Evolutionary conservation across 2,888 invertebrate genomes (phyloP), one percentile per base, ranked within the genome.

Genomic region (Nemotelus nigrinus): DNA sequence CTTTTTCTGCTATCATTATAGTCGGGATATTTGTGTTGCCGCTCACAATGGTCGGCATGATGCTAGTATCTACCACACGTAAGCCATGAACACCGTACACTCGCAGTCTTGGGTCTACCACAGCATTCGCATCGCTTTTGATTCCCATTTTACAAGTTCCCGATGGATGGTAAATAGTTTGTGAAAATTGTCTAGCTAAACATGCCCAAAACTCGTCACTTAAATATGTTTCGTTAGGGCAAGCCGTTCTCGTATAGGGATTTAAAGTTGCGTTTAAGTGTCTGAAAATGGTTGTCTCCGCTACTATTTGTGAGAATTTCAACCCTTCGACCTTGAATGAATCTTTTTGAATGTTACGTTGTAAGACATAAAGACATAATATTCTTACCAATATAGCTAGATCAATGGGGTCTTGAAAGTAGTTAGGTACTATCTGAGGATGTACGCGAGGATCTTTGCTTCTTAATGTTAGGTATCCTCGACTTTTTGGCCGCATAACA

Each of bases 391-490:
- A 86, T 76, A 91, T 86, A 81, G 91, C 89, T 43, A 95, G 84
- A 84, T 97, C 97, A 53, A 90, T 86, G 0, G 92, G 92, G 82
- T 94, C 90, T 0, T 90, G 86, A 82, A 92, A 93, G 85, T 98
- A 98, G 85, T 97, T 96, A 0, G 98, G 94, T 85, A 94, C 93
- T 79, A 98, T 95, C n/a, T 91, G 85, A 0, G 97, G 96, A 81
- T 93, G 91, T 0, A 92, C 89, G 76, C 89, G 88, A 0, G 96
- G 93, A 84, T 94, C 90, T 0, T 88, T 88, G 68, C 93, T 92
- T 81, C 88, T 89, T 1, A 98, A 86, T 81, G 90, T 88, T 10
- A 96, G 84, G 81, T 88, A 89, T 0, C 95, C 95, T 64, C 91
- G 87, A 82, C 94, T 94, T 80, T 88, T 90, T 0, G 95, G 95